Base-by-base conservation (phyloP, 2,113 vertebrate species). In the Oncorhynchus gorbuscha region DNA sequence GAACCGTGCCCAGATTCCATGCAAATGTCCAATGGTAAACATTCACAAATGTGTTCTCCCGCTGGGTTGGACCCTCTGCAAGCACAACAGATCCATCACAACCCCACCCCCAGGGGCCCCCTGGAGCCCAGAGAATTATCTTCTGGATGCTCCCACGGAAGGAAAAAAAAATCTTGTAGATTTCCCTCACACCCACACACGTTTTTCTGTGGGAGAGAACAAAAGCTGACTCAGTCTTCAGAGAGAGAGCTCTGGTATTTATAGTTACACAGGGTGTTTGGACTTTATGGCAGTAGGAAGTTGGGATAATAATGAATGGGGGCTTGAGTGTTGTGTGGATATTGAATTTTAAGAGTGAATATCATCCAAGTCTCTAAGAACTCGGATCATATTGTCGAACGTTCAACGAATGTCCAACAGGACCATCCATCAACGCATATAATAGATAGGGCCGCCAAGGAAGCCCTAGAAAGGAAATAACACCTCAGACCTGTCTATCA, bases 1-100 rank as follows among this genome's bases (percentile, higher is more conserved):
- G 81, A 87, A 26, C 9, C 18, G 9, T 72, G 75, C 85, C 83
- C 79, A 83, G 74, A 87, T 84, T 83, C 83, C 81, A 81, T 68
- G 68, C 76, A 81, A 83, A 84, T 77, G 59, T 45, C 74, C 45
- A 39, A 26, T 16, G 30, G 48, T 77, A 76, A 78, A 84, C 82
- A 76, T 79, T 74, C 69, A 32, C 74, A 80, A 78, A 74, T 64
- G 48, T 76, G 73, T 55, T 81, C 76, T 82, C 58, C 55, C 35
- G 70, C 12, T 70, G 67, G 18, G 5, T 24, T 39, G 67, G 30
- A 30, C 14, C 5, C 3, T 30, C 24, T 24, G 32, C 18, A 20
- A 30, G 32, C 67, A 22, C 30, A 68, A 62, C 18, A 80, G 73
- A 83, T 66, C 64, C 74, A 71, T 79, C 76, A 69, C 76, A 71